Base-by-base conservation (phyloP, 2,888 invertebrate species). In the Drosophila helvetica region DNA sequence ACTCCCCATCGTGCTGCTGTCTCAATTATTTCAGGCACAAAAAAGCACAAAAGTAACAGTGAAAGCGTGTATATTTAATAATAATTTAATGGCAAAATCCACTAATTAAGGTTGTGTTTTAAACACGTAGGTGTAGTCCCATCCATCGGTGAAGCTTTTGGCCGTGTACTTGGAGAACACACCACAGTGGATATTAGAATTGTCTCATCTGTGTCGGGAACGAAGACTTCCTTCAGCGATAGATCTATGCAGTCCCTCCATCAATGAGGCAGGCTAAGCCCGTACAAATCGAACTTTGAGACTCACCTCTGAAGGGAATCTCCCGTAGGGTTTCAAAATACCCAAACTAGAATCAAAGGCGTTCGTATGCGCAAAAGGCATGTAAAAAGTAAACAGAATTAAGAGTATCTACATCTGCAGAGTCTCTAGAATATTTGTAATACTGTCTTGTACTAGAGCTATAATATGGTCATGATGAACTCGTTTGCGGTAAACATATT, bases 11-110 rank as follows among this genome's bases (percentile, higher is more conserved):
- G 7, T 8, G 15, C 15, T 1, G 38, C 38, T 38, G 1, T 33
- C 25, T 45, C 38, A 43, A 55, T 65, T 66, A 50, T 25, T 70
- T 80, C 74, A 73, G 80, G 78, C 79, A 74, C 57, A 75, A 73
- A 77, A 73, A 74, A 73, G 79, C 70, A 9, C 43, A 45, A 25
- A 52, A 46, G 4, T 3, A 1, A 8, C 18, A 12, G 12, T 12
- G 12, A 33, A 12, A 5, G 33, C 33, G 33, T 12, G 9, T 10
- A 78, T 75, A 80, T 78, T 78, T 77, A 84, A 81, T 86, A 67
- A 67, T 73, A 73, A 77, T 76, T 66, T 56, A 63, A 63, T 70
- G 62, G 63, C 52, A n/a, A 15, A 19, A 17, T 42, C 1, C 7
- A 3, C 1, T 15, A 7, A 5, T 2, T 2, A 7, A 7, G 6